These are phyloP conservation scores for Cerastis rubricosa DNA, from an alignment of 2,888 invertebrate genomes.

Conservation along the genomic window DNA sequence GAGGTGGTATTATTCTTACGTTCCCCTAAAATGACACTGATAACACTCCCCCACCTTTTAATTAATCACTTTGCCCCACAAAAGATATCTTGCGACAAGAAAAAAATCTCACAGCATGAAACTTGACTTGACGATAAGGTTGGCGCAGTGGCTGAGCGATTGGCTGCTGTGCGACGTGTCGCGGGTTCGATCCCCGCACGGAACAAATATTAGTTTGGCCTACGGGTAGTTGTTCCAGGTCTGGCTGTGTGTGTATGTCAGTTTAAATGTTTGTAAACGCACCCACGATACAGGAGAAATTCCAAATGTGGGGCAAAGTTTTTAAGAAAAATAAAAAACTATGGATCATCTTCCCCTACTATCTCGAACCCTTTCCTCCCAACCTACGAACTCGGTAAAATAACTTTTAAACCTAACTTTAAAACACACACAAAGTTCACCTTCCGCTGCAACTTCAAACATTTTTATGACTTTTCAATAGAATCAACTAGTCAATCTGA, in stretches of 20 bases:
- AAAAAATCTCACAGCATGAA: constrained; percentile 19
- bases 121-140: too few species aligned
- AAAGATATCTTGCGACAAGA: not conserved
- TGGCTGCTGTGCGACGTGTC: too few species aligned
- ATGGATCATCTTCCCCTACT: constrained; percentile 33
- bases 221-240: too few species aligned
- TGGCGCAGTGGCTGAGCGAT: too few species aligned
- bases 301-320: too few species aligned
- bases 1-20: not conserved
- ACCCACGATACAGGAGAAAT: too few species aligned
- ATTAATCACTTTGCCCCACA: not conserved
- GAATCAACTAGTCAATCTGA: not conserved
- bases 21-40: constrained; percentile 3
- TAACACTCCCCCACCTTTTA: not conserved
- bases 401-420: not conserved
- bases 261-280: too few species aligned
- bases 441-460: not conserved
- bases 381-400: not conserved
- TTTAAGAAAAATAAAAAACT: too few species aligned
- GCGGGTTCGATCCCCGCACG: too few species aligned
- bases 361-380: too few species aligned
- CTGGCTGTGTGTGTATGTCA: too few species aligned
- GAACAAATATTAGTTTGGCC: too few species aligned
- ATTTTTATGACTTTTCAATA: not conserved
- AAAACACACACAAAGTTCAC: not conserved